Evolutionary conservation across 2,888 invertebrate species (phyloP).

Genomic region (Ametastegia equiseti): DNA sequence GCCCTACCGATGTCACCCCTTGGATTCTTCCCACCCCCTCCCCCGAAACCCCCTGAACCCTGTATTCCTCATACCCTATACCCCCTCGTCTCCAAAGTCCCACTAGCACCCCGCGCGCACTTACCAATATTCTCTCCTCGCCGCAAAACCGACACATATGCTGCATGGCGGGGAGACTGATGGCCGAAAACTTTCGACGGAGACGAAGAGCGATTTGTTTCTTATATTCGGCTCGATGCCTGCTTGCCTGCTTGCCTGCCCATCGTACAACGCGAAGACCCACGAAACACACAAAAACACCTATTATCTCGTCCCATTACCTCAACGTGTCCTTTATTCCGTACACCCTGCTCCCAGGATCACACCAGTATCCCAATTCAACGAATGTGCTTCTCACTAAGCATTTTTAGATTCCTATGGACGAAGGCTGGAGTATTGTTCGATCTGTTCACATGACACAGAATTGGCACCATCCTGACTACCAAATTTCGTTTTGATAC

Average conservation of each 20-base stretch:
- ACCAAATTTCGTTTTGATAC: no score
- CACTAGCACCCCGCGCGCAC: conserved; percentile 3
- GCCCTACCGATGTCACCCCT: conserved; percentile 49
- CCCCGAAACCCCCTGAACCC: conserved; percentile 46
- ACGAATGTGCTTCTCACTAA: neutral
- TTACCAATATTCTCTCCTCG: conserved; percentile 46
- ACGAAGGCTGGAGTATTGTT: no score
- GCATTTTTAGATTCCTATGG: neutral
- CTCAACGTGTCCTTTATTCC: neutral
- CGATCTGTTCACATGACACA: no score
- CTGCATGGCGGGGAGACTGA: conserved; percentile 57
- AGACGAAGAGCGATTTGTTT: conserved; percentile 65
- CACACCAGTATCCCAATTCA: neutral
- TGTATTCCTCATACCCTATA: neutral
- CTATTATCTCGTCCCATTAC: conserved; percentile 45
- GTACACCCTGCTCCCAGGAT: neutral
- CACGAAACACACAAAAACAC: conserved; percentile 27
- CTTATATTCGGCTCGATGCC: conserved; percentile 52
- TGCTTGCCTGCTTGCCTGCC: neutral
- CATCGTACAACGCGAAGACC: neutral
- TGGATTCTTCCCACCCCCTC: conserved; percentile 27
- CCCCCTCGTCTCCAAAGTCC: neutral
- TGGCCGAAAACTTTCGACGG: conserved; percentile 63
- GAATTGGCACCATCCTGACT: no score
- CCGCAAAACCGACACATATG: conserved; percentile 61